phyloP scores from a whole-genome alignment of 2,888 invertebrate genomes.

The Plusia festucae region DNA sequence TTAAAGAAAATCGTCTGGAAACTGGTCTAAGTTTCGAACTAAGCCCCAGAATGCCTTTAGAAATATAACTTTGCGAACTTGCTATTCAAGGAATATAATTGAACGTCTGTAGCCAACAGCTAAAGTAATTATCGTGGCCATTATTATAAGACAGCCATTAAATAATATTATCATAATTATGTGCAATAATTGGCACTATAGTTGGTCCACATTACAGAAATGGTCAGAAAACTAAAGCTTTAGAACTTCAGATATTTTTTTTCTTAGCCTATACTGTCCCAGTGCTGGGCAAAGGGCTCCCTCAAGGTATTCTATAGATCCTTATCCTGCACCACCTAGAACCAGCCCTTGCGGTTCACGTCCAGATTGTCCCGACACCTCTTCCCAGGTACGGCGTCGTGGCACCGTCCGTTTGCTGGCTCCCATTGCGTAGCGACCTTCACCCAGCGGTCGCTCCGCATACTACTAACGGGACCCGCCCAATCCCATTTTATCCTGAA shows the following conservation, averaged over 20 bases:
- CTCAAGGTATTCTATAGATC: no score
- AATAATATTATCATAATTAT: constrained; percentile 40
- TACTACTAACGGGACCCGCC: no score
- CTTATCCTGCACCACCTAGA: no score
- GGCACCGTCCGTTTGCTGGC: no score
- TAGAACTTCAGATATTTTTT: neutral
- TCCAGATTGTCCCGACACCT: no score
- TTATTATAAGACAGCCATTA: constrained; percentile 36
- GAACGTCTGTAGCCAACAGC: constrained; percentile 1
- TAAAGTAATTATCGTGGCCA: constrained; percentile 21
- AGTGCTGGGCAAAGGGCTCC: no score
- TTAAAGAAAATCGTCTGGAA: neutral
- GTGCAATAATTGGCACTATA: constrained; percentile 41
- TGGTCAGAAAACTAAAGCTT: neutral
- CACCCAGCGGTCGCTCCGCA: no score
- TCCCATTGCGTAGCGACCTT: no score
- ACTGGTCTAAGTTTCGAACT: constrained; percentile 1
- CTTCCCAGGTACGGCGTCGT: no score
- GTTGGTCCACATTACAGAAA: neutral
- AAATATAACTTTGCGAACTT: constrained; percentile 1
- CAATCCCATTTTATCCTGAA: no score
- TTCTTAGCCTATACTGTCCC: no score
- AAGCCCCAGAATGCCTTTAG: constrained; percentile 1
- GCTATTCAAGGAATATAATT: neutral
- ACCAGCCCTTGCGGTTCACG: no score